Evolutionary conservation across 2,113 vertebrate species (phyloP).

Genomic region (Columba janthina): DNA sequence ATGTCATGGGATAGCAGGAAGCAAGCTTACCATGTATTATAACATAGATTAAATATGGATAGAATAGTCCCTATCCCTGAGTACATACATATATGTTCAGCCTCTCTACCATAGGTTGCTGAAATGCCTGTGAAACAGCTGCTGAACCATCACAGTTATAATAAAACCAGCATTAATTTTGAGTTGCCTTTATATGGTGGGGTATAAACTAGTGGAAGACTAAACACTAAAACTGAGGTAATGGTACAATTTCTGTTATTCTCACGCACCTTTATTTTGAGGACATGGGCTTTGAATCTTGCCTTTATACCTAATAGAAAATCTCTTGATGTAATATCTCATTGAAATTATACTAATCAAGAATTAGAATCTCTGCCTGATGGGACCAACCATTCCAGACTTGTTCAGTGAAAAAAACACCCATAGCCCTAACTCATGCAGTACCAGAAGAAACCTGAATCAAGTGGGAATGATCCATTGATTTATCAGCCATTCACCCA

Average conservation of each 20-base stretch:
- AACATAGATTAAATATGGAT: background rate
- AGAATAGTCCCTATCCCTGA: background rate
- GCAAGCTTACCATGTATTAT: background rate
- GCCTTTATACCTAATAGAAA: background rate
- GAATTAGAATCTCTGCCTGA: background rate
- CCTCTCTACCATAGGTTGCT: background rate
- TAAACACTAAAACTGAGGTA: background rate
- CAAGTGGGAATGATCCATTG: background rate
- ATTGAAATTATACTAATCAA: background rate
- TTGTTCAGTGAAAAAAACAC: background rate
- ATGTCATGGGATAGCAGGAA: background rate
- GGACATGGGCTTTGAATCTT: background rate
- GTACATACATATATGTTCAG: background rate
- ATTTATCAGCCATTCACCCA: background rate
- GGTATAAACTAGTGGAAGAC: background rate
- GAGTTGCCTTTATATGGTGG: accelerated
- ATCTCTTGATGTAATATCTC: background rate
- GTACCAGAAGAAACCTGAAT: background rate
- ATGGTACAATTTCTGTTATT: background rate
- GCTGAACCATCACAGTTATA: background rate
- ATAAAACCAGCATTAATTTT: background rate
- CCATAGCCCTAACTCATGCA: background rate
- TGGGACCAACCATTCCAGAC: background rate
- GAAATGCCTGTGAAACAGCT: background rate
- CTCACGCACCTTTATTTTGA: background rate